Conservation (phyloP, 2,888 invertebrate genomes). For the Gymnosoma rotundatum region DNA sequence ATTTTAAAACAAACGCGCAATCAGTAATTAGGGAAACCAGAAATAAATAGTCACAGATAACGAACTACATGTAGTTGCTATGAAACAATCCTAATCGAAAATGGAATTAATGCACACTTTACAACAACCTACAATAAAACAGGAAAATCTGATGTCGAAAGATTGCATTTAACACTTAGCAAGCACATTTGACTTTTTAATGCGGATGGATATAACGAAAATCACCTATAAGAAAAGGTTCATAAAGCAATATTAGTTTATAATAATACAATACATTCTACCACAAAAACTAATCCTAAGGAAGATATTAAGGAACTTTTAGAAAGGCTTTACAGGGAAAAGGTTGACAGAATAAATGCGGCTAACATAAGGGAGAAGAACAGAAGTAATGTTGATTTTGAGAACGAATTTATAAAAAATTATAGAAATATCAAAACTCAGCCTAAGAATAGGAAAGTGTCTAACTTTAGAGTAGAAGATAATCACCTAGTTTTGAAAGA, state of each 20-base stretch:
- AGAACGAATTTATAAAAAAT: conserved; percentile 17
- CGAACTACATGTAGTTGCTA: neutral
- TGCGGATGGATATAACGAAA: neutral
- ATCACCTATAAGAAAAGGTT: conserved; percentile 26
- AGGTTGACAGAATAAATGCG: neutral
- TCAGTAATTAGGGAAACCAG: too few species aligned
- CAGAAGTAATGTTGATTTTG: neutral
- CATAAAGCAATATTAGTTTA: conserved; percentile 15
- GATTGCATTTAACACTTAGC: conserved; percentile 24
- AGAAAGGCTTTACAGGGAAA: neutral
- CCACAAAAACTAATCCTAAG: conserved; percentile 17
- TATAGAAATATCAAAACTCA: conserved; percentile 29
- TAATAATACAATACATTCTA: conserved; percentile 33
- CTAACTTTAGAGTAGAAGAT: neutral
- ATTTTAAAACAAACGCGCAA: too few species aligned
- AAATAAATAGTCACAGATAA: too few species aligned
- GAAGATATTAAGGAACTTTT: neutral
- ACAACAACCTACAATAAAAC: neutral
- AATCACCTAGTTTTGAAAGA: conserved; percentile 35
- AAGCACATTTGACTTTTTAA: too few species aligned
- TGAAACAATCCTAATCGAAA: neutral
- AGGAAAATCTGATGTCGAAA: conserved; percentile 15
- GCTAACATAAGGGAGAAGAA: neutral
- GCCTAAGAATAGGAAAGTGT: too few species aligned
- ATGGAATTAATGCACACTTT: neutral